Conservation (phyloP, 1,140 invertebrate species). For the Drosophila melanica region DNA sequence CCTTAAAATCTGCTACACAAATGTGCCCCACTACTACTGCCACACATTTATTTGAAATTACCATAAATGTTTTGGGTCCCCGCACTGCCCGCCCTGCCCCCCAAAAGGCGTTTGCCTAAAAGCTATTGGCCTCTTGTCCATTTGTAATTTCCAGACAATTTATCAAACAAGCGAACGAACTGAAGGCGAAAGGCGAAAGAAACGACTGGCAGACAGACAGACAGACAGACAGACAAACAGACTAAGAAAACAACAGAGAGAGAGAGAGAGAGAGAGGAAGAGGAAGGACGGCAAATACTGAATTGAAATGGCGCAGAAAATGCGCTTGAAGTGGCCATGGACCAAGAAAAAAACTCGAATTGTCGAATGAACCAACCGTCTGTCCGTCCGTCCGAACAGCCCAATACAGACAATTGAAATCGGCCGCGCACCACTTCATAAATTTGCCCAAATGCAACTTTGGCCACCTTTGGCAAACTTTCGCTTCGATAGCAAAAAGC, state of each 20-base stretch:
- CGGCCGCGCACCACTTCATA: constrained; percentile 64
- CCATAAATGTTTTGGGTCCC: constrained; percentile 65
- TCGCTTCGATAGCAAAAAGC: constrained; percentile 15
- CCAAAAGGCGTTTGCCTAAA: constrained; percentile 60
- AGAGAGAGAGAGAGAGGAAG: too few relatives aligned
- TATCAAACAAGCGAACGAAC: constrained; percentile 67
- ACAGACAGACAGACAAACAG: too few relatives aligned
- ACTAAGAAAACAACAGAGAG: background rate
- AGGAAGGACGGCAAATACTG: constrained; percentile 34
- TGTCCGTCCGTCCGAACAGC: background rate
- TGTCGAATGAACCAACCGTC: background rate
- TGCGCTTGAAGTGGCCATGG: constrained; percentile 66
- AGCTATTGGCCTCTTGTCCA: constrained; percentile 80
- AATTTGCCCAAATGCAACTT: constrained; percentile 62
- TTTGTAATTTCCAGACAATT: constrained; percentile 82
- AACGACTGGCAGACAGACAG: background rate
- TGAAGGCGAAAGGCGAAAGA: constrained; percentile 11
- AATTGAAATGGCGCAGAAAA: constrained; percentile 80
- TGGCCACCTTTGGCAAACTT: constrained; percentile 53
- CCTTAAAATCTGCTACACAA: constrained; percentile 65
- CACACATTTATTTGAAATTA: constrained; percentile 73
- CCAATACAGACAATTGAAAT: constrained; percentile 53
- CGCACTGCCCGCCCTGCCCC: constrained; percentile 3
- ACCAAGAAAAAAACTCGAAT: constrained; percentile 24
- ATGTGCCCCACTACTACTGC: constrained; percentile 49